Evolutionary conservation across 2,113 vertebrate species (phyloP).

Genomic region (Chlamydotis undulata): DNA sequence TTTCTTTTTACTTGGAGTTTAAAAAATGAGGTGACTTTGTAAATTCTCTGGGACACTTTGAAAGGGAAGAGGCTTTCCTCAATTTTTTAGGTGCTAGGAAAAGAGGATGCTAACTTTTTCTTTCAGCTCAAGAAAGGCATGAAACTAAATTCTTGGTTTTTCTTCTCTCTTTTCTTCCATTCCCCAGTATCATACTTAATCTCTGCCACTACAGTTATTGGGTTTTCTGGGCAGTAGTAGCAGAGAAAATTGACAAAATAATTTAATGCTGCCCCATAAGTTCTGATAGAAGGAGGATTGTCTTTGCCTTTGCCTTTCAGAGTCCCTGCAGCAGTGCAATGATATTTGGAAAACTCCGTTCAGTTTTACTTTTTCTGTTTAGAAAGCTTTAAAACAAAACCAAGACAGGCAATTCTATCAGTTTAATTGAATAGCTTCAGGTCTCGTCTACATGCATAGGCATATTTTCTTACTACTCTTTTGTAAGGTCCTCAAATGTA

Average conservation of each 20-base stretch:
- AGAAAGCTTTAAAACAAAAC: background rate
- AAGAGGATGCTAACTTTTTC: background rate
- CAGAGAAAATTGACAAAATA: slow-evolving; percentile 52
- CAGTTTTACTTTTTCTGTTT: background rate
- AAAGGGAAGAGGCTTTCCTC: background rate
- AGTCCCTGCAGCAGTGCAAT: background rate
- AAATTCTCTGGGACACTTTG: background rate
- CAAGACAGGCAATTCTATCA: background rate
- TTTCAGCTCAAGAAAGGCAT: background rate
- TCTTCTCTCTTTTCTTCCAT: background rate
- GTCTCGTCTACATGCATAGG: background rate
- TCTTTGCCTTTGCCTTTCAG: background rate
- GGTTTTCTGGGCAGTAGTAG: slow-evolving; percentile 22
- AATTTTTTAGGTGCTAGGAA: background rate
- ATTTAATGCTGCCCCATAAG: slow-evolving; percentile 26
- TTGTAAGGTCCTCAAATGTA: background rate
- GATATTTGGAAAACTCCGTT: background rate
- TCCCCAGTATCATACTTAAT: slow-evolving; percentile 3
- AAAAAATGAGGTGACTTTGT: background rate
- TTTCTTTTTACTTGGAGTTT: background rate
- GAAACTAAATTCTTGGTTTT: background rate
- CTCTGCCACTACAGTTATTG: slow-evolving; percentile 53
- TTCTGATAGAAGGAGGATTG: background rate
- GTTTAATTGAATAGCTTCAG: background rate
- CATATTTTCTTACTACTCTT: background rate